These are phyloP conservation scores for Orthosia gothica DNA, from an alignment of 2,888 invertebrate genomes.

Conservation along the genomic window DNA sequence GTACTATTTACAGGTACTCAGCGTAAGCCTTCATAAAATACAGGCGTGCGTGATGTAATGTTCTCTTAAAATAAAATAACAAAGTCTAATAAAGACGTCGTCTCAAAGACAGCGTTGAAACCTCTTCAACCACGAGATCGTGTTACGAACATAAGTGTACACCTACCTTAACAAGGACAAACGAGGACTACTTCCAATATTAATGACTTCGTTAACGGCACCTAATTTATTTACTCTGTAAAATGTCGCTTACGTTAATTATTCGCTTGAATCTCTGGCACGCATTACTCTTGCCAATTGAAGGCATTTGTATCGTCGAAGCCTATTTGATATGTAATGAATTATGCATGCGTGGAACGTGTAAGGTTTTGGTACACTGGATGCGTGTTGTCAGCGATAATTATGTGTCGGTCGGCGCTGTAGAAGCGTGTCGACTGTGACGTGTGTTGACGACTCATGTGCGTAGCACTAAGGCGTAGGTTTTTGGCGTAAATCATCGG, in stretches of 20 bases:
- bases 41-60: neutral
- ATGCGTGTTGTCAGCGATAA: neutral
- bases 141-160: slow-evolving; percentile 28
- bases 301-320: slow-evolving; percentile 56
- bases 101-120: slow-evolving; percentile 23
- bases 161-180: slow-evolving; percentile 43
- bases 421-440: neutral
- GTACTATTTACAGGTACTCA: too few relatives aligned
- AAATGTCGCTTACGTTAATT: slow-evolving; percentile 65
- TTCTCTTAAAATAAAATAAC: neutral
- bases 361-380: neutral
- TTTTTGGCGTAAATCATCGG: neutral
- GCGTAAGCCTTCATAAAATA: neutral
- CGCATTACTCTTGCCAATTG: slow-evolving; percentile 58
- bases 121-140: slow-evolving; percentile 35
- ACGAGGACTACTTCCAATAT: slow-evolving; percentile 57
- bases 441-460: neutral
- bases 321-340: slow-evolving; percentile 52
- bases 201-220: slow-evolving; percentile 64
- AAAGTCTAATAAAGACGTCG: slow-evolving; percentile 28
- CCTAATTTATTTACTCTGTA: slow-evolving; percentile 63
- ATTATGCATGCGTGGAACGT: slow-evolving; percentile 46
- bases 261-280: slow-evolving; percentile 50
- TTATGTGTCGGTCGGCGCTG: neutral
- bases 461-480: neutral